Evolutionary conservation across 2,797 vertebrate genomes (phyloP), one percentile per base, ranked within the genome.

Genomic region (Eidolon dupreanum): DNA sequence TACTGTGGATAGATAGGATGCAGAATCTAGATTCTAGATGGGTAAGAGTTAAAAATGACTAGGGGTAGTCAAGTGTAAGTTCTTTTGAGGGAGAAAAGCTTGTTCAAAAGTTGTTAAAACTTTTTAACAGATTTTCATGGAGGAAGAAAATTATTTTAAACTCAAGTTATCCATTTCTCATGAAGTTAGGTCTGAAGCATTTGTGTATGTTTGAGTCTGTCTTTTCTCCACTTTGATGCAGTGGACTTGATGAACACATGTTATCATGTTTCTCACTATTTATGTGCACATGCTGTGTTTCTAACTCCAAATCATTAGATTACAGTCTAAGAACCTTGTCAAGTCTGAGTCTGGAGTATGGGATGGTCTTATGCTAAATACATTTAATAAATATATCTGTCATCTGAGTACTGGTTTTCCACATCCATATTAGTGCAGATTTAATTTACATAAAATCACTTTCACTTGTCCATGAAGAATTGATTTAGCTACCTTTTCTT

Each of bases 91-190:
- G 22, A 92, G 38, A 73, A 95, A 84, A 22, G 2, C 26, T 38
- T 63, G 51, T 41, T 94, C 51, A 74, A 83, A 59, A 59, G 11
- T 55, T 78, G 7, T 59, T 66, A 43, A 84, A 65, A 59, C 12
- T 65, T 94, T 78, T 33, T 19, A 65, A 66, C 43, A 71, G 13
- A 66, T 87, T 74, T 91, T 82, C 31, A 61, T 19, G n/a, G 46
- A 77, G 36, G 26, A 70, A 88, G n/a, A 66, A 53, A 75, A 55
- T 73, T 20, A 65, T 81, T 90, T 82, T 83, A 88, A 78, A 43
- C 75, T 79, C 38, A 65, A 88, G 75, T 66, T 66, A 46, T 94
- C 36, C 26, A 43, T 89, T 96, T 79, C 73, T 89, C 66, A 74
- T 46, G 53, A 79, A 89, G 26, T 31, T 59, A 46, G 36, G 33